Conservation (phyloP, 2,888 invertebrate genomes). For the Drosophila yooni region DNA sequence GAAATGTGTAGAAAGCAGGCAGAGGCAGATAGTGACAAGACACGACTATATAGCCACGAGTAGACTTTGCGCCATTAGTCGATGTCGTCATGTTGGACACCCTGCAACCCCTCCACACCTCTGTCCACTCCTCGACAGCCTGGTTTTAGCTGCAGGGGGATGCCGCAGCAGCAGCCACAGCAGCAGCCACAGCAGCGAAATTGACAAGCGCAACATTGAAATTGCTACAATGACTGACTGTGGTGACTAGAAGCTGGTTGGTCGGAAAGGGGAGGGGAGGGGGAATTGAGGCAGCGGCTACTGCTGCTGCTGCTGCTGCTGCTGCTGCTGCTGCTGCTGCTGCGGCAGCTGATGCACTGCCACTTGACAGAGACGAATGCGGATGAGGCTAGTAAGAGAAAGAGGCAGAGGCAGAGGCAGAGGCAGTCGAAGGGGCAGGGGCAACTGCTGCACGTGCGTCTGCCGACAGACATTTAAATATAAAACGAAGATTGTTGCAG, state of each 20-base stretch:
- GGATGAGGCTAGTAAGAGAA: conserved; percentile 27
- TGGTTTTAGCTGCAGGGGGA: conserved; percentile 16
- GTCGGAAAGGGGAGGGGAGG: not conserved
- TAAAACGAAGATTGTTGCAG: conserved; percentile 79
- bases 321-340: conserved; percentile 44
- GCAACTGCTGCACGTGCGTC: conserved; percentile 73
- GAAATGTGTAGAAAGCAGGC: conserved; percentile 12
- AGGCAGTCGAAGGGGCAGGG: not conserved
- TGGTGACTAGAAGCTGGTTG: conserved; percentile 6
- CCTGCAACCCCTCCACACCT: not conserved
- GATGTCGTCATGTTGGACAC: conserved; percentile 30
- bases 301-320: conserved; percentile 2
- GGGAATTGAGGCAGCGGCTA: conserved; percentile 21
- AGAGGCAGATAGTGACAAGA: conserved; percentile 20
- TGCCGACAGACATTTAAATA: conserved; percentile 76
- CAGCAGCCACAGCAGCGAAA: conserved; percentile 48
- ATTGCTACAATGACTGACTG: conserved; percentile 80
- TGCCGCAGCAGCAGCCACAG: conserved; percentile 1
- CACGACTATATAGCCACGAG: conserved; percentile 21
- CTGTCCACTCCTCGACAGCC: not conserved
- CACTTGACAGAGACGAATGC: conserved; percentile 81
- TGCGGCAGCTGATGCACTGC: conserved; percentile 53
- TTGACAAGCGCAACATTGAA: conserved; percentile 80
- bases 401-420: not conserved
- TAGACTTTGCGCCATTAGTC: conserved; percentile 35